These are phyloP conservation scores for Nanger granti DNA, from an alignment of 2,113 vertebrate species.

Conservation along the genomic window DNA sequence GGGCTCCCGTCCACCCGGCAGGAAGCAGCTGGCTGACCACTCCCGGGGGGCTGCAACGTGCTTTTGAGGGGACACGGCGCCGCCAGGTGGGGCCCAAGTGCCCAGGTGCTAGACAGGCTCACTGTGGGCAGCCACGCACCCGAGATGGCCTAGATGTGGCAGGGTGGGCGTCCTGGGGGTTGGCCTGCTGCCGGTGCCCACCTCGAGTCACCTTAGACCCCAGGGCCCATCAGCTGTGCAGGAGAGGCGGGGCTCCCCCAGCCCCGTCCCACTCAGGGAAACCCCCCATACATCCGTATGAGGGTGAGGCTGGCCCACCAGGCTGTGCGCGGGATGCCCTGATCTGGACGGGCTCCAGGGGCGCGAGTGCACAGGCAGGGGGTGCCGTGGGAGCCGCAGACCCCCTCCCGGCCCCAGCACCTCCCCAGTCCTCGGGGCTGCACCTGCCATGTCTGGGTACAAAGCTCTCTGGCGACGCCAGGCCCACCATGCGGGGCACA, in stretches of 20 bases:
- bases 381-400: fast-evolving
- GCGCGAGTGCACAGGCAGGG: fast-evolving
- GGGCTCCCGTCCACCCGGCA: background rate
- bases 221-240: background rate
- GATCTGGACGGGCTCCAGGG: background rate
- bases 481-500: fast-evolving
- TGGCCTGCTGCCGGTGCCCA: background rate
- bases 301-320: background rate
- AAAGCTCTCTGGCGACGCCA: background rate
- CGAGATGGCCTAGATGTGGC: fast-evolving
- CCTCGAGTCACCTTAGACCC: no score
- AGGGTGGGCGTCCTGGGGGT: background rate
- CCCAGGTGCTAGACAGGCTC: background rate
- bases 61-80: fast-evolving
- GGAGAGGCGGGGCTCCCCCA: background rate
- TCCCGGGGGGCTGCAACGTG: background rate
- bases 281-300: fast-evolving
- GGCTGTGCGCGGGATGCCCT: fast-evolving
- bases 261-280: background rate
- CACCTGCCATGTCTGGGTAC: background rate
- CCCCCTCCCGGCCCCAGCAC: background rate
- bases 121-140: background rate
- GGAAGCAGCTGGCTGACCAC: background rate
- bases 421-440: background rate
- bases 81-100: background rate